Evolutionary conservation across 2,797 vertebrate species (phyloP).

Genomic region (Pseudochirops corinnae): DNA sequence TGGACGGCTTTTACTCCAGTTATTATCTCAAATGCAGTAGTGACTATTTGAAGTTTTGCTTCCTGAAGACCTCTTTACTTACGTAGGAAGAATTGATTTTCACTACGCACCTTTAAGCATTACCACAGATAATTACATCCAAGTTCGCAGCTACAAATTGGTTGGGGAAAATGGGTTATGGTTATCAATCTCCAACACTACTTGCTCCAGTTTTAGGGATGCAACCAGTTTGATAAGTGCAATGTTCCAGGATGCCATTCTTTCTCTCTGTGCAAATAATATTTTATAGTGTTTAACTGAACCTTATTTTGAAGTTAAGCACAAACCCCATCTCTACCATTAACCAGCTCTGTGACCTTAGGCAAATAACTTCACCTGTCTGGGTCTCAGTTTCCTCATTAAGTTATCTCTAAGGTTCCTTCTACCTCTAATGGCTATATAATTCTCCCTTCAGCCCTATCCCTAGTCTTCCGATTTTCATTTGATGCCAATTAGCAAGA

Average conservation of each 20-base stretch:
- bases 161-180: background rate
- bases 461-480: background rate
- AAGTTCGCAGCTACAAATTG: background rate
- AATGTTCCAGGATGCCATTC: background rate
- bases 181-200: background rate
- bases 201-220: background rate
- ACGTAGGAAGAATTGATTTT: background rate
- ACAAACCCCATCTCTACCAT: background rate
- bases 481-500: background rate
- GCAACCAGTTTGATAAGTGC: constrained; percentile 24
- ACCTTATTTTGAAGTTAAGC: background rate
- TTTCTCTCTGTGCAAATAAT: constrained; percentile 5
- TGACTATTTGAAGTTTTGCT: constrained; percentile 9
- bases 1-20: background rate
- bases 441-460: background rate
- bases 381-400: background rate
- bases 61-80: constrained; percentile 7
- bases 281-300: background rate
- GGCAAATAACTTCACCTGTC: background rate
- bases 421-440: background rate
- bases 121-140: background rate
- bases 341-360: background rate
- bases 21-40: constrained; percentile 9
- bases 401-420: background rate
- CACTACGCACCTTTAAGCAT: background rate